These are phyloP conservation scores for Microtus ochrogaster DNA, from an alignment of 2,113 vertebrate species.

Conservation along the genomic window DNA sequence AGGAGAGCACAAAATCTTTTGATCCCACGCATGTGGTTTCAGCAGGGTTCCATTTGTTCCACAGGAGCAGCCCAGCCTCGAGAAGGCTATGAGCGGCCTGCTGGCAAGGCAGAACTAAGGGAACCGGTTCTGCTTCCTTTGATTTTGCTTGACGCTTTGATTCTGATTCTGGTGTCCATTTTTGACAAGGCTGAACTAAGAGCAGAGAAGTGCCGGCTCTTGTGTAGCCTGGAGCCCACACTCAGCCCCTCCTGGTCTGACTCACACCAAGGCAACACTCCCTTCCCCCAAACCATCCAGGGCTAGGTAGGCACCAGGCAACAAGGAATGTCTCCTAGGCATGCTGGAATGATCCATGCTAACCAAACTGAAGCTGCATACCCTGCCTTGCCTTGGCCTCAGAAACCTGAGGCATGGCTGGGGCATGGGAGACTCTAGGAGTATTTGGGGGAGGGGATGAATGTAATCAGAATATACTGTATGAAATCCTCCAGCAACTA, in stretches of 20 bases:
- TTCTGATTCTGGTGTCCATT: neutral
- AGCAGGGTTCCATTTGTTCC: neutral
- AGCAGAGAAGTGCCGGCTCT: neutral
- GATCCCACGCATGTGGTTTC: neutral
- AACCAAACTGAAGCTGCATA: neutral
- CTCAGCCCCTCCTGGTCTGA: neutral
- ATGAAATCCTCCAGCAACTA: neutral
- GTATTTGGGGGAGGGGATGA: neutral
- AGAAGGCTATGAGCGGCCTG: neutral
- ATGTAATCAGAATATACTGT: neutral
- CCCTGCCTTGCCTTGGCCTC: neutral
- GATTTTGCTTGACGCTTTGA: neutral
- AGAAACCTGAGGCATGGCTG: neutral
- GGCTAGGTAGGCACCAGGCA: neutral
- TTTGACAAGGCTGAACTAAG: neutral
- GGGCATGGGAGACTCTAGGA: neutral
- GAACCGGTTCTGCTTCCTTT: neutral
- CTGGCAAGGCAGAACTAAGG: neutral
- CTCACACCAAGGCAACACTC: neutral
- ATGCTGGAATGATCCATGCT: neutral
- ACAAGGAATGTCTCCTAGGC: neutral
- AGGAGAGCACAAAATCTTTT: neutral
- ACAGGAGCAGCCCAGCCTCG: accelerated
- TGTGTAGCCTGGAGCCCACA: neutral
- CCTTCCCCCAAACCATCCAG: neutral